phyloP scores from a whole-genome alignment of 2,888 invertebrate species.

The Eumerus sabulonum region DNA sequence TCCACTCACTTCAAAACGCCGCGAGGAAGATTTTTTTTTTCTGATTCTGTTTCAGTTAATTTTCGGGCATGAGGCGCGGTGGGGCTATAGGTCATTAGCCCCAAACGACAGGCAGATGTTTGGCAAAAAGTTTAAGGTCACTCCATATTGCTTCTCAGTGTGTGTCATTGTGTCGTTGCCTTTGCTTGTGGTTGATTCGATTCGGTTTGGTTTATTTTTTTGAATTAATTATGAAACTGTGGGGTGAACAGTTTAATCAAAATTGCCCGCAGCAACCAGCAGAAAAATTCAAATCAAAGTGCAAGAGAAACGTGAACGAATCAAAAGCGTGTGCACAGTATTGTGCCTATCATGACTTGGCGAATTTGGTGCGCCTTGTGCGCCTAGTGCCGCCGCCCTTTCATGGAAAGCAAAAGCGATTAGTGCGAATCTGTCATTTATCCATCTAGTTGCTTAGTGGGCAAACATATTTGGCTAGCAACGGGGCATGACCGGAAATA shows the following conservation, averaged over 20 bases:
- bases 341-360: no score
- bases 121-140: slow-evolving; percentile 64
- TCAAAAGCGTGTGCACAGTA: no score
- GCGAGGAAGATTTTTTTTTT: slow-evolving; percentile 21
- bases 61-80: neutral
- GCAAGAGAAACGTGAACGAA: no score
- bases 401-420: slow-evolving; percentile 40
- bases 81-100: slow-evolving; percentile 44
- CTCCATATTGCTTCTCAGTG: neutral
- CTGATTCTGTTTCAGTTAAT: no score
- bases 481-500: slow-evolving; percentile 33
- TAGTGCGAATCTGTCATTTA: slow-evolving; percentile 39
- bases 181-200: slow-evolving; percentile 17
- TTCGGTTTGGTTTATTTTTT: neutral
- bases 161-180: no score
- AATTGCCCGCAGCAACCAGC: no score
- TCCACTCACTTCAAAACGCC: slow-evolving; percentile 4
- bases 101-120: slow-evolving; percentile 34
- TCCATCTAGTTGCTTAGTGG: neutral
- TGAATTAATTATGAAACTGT: no score
- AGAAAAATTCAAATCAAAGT: no score
- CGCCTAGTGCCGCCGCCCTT: neutral
- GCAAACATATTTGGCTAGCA: no score
- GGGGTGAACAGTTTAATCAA: no score
- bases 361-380: no score